Base-by-base conservation (phyloP, 2,797 vertebrate genomes). In the Platyrinchus mystaceus region DNA sequence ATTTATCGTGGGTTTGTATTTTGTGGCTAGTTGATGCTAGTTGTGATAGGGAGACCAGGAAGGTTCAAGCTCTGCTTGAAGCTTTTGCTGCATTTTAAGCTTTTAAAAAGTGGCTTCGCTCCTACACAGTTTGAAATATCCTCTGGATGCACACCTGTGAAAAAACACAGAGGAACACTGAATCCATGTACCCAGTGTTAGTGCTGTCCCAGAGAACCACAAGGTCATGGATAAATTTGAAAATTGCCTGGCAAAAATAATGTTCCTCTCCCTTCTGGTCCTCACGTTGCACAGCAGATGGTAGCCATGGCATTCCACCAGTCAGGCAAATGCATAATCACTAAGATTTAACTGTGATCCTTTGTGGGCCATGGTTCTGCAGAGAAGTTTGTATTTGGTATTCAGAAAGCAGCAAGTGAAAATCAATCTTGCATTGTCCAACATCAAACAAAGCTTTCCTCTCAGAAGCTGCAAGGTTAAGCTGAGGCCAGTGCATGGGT, bases 241-340 rank as follows among this genome's bases (percentile, higher is more conserved):
- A 76, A 83, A 80, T 5, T 80, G 6, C 18, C 36, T 39, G 9
- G 14, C 6, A 64, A 60, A 67, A 83, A 17, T 5, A 55, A 50
- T 1, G 2, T 41, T 87, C 11, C 30, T 1, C 14, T 87, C 56
- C 20, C 8, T 66, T 80, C 53, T 68, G 34, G 21, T 47, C 27
- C 19, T 66, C 27, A 2, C 0, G 0, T 23, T 55, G 43, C 30
- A 9, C 30, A 46, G 18, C 18, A 66, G n/a, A 62, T 2, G 3
- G 20, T 23, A 27, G 26, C 20, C 14, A 17, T 6, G 10, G 24
- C 6, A 1, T 68, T 71, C 37, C 30, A 64, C 3, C 3, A 1
- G 6, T n/a, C 43, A 68, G 50, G 21, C 75, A 90, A 88, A 73
- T 3, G 6, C 0, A 0, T 18, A 46, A 39, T 47, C 56, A 9